Conservation (phyloP, 2,113 vertebrate species). For the Percina caprodes region DNA sequence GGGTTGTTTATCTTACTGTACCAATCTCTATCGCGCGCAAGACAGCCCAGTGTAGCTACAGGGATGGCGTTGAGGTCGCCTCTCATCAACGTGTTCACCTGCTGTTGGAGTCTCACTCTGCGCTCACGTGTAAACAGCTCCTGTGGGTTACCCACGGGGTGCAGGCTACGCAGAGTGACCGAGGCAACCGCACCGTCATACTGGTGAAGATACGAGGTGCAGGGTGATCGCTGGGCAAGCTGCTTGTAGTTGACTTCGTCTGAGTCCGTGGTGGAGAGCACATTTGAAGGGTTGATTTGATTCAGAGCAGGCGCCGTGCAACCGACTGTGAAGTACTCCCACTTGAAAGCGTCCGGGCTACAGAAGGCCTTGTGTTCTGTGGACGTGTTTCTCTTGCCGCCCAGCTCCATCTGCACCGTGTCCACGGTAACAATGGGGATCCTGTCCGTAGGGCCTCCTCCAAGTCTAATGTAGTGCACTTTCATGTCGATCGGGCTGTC, state of each 20-base stretch:
- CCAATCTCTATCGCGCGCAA: background rate
- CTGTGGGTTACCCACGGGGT: background rate
- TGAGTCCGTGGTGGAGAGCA: background rate
- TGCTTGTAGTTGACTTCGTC: slow-evolving; percentile 25
- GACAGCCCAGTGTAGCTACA: accelerated
- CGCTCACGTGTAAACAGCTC: background rate
- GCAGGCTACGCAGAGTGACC: background rate
- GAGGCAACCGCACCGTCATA: background rate
- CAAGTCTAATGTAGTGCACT: background rate
- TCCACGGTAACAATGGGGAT: slow-evolving; percentile 15
- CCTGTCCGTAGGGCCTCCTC: background rate
- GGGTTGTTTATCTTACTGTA: slow-evolving; percentile 10
- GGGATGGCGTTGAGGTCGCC: background rate
- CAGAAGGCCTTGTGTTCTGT: slow-evolving; percentile 27
- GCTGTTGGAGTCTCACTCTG: accelerated
- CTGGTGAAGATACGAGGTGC: background rate
- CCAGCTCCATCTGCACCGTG: slow-evolving; percentile 32
- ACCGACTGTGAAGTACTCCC: slow-evolving; percentile 19
- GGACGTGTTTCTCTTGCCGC: background rate
- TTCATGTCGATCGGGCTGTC: background rate
- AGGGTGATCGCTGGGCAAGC: background rate
- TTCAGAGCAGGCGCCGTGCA: background rate
- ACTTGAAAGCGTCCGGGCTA: slow-evolving; percentile 5
- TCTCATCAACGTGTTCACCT: background rate
- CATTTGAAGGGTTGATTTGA: background rate